Evolutionary conservation across 2,797 vertebrate species (phyloP).

Genomic region (Hippopotamyrus pictus): DNA sequence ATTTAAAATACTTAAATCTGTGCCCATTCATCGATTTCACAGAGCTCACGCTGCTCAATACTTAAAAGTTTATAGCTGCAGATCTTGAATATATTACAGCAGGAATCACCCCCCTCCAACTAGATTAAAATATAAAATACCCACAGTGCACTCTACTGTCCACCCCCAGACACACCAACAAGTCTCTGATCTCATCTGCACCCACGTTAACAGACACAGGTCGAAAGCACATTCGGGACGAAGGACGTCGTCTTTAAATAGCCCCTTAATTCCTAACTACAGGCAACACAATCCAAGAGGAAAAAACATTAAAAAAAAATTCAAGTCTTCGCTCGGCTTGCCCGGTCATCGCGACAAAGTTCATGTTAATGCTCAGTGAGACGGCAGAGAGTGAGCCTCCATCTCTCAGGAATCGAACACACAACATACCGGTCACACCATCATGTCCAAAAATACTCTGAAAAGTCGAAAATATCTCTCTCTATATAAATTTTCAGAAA

Average conservation of each 20-base stretch:
- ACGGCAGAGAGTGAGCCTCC: conserved; percentile 66
- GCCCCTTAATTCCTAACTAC: conserved; percentile 69
- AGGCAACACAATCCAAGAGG: conserved; percentile 70
- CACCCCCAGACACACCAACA: conserved; percentile 1
- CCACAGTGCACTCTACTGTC: conserved; percentile 34
- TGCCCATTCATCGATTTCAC: conserved; percentile 29
- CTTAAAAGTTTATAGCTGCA: conserved; percentile 30
- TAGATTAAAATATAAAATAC: conserved; percentile 41
- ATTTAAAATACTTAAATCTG: conserved; percentile 31
- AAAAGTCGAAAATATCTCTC: conserved; percentile 64
- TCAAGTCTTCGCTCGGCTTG: conserved; percentile 80
- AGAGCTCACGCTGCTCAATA: conserved; percentile 24
- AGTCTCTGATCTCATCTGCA: conserved; percentile 46
- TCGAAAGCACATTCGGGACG: conserved; percentile 74
- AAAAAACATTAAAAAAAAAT: conserved; percentile 57
- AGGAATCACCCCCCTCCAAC: background rate
- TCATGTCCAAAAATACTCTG: conserved; percentile 74
- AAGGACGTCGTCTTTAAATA: conserved; percentile 58
- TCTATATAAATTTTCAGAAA: conserved; percentile 53
- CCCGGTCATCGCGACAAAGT: conserved; percentile 55
- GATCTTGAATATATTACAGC: conserved; percentile 23
- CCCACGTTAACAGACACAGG: conserved; percentile 65
- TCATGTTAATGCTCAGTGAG: conserved; percentile 65
- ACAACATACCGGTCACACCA: conserved; percentile 71
- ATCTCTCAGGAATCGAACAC: conserved; percentile 60